phyloP scores from a whole-genome alignment of 2,113 vertebrate species.

The Chelonoidis abingdonii region DNA sequence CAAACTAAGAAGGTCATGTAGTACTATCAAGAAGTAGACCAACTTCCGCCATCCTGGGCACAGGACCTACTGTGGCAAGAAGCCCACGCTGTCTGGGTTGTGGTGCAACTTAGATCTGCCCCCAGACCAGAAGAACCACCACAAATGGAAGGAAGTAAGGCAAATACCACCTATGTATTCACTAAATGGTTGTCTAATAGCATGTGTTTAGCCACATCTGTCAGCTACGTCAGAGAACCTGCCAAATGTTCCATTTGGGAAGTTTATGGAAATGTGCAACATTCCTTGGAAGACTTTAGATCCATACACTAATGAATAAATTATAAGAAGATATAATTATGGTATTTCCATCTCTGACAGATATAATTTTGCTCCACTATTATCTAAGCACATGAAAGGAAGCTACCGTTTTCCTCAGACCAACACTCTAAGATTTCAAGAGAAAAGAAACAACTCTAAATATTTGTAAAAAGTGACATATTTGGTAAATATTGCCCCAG shows the following conservation, averaged over 20 bases:
- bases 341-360: constrained; percentile 80
- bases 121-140: background rate
- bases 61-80: background rate
- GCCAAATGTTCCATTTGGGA: constrained; percentile 68
- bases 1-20: background rate
- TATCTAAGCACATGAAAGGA: constrained; percentile 72
- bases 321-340: constrained; percentile 82
- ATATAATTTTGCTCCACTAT: constrained; percentile 71
- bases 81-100: background rate
- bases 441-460: constrained; percentile 38
- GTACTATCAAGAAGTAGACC: background rate
- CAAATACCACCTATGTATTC: background rate
- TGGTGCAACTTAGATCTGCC: background rate
- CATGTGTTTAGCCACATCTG: constrained; percentile 70
- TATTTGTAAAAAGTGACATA: constrained; percentile 63
- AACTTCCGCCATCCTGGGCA: background rate
- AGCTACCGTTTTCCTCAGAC: constrained; percentile 56
- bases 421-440: background rate
- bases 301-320: constrained; percentile 80
- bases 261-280: constrained; percentile 73
- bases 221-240: constrained; percentile 74
- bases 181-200: background rate
- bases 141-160: background rate
- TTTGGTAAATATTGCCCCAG: constrained; percentile 72
- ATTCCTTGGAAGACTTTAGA: constrained; percentile 74